Conservation (phyloP, 2,797 vertebrate species). For the Synaphobranchus kaupii region DNA sequence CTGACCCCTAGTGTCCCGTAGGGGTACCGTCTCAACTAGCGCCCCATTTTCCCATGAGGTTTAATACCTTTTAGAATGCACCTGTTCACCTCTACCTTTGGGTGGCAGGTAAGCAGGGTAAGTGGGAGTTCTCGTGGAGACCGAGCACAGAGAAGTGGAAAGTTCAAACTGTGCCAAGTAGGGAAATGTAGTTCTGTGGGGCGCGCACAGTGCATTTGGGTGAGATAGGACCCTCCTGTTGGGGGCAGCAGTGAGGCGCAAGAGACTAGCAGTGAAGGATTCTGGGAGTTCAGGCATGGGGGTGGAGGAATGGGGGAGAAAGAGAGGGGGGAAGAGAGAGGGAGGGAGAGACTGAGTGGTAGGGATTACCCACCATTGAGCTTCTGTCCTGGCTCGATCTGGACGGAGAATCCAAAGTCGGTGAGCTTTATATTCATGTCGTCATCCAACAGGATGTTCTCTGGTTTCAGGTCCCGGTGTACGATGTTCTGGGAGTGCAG, state of each 20-base stretch:
- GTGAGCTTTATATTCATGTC: conserved; percentile 96
- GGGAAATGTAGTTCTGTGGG: too few relatives aligned
- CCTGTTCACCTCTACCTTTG: neutral
- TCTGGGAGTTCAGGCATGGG: neutral
- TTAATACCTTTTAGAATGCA: neutral
- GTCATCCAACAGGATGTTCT: conserved; percentile 95
- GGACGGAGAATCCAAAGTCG: conserved; percentile 93
- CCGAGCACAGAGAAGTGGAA: too few relatives aligned
- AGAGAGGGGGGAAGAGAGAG: conserved; percentile 42
- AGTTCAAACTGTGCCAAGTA: too few relatives aligned
- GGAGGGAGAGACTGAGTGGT: conserved; percentile 45
- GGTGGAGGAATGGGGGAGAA: neutral
- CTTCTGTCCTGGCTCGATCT: conserved; percentile 74
- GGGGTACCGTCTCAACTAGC: neutral
- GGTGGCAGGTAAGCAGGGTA: too few relatives aligned
- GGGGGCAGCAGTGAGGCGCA: neutral
- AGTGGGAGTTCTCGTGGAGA: too few relatives aligned
- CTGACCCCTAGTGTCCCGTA: neutral
- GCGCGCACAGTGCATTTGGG: neutral
- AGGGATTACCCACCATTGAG: conserved; percentile 79
- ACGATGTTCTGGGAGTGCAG: conserved; percentile 90
- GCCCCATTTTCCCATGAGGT: neutral
- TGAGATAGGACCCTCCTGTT: too few relatives aligned
- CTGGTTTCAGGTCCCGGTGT: conserved; percentile 93
- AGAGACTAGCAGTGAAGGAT: neutral